phyloP scores from a whole-genome alignment of 1,140 invertebrate species.

The Pseudomyrmex flavicornis region DNA sequence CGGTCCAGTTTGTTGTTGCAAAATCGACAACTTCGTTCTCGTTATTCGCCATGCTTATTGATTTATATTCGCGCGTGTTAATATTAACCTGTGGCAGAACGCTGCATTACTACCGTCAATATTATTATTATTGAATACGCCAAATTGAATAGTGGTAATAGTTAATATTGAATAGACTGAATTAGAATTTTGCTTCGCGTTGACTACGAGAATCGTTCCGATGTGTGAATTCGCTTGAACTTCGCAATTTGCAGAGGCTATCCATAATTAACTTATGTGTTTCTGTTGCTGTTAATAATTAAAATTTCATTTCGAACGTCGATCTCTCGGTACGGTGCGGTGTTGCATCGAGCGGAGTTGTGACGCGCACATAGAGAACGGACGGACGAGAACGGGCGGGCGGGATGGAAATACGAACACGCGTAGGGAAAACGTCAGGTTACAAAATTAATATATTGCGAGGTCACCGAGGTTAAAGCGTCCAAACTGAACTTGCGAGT shows the following conservation, averaged over 20 bases:
- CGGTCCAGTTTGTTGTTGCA: background rate
- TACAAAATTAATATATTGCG: conserved; percentile 13
- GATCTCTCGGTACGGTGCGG: background rate
- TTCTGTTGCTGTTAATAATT: background rate
- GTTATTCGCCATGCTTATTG: conserved; percentile 2
- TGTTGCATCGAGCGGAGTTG: background rate
- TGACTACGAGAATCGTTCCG: conserved; percentile 23
- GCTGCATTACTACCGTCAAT: conserved; percentile 18
- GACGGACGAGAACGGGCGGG: too few relatives aligned
- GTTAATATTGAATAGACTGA: conserved; percentile 17
- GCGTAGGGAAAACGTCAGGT: background rate
- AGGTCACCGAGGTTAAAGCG: too few relatives aligned
- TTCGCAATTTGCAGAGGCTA: conserved; percentile 17
- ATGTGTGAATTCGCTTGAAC: background rate
- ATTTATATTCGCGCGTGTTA: background rate
- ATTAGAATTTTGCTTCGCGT: conserved; percentile 19
- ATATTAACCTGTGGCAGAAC: background rate
- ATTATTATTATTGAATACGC: conserved; percentile 2
- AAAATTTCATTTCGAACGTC: background rate
- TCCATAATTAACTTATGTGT: conserved; percentile 46
- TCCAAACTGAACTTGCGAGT: background rate
- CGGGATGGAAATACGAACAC: background rate
- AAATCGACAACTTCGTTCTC: background rate
- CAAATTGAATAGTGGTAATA: conserved; percentile 26
- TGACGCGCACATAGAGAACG: background rate